These are phyloP conservation scores for Scytalopus superciliaris DNA, from an alignment of 2,113 vertebrate genomes.

Conservation along the genomic window DNA sequence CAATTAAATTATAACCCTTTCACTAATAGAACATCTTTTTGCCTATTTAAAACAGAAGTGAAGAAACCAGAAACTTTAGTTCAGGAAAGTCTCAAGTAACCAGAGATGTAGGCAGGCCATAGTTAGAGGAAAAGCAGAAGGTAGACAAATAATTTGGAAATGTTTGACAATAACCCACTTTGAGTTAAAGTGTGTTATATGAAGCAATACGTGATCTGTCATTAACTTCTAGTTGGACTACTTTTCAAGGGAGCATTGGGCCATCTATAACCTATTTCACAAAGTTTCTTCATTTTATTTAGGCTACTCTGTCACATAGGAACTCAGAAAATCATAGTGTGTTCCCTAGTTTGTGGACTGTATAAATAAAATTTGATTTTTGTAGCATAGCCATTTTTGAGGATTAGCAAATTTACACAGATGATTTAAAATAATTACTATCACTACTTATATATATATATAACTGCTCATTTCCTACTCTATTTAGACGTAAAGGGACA, in stretches of 20 bases:
- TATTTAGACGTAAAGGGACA: not conserved
- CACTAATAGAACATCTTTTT: not conserved
- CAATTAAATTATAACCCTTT: conserved; percentile 46
- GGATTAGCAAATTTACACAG: not conserved
- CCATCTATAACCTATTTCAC: not conserved
- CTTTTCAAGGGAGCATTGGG: not conserved
- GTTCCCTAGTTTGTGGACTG: not conserved
- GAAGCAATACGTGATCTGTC: not conserved
- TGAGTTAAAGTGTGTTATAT: not conserved
- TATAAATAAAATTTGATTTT: not conserved
- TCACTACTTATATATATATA: not conserved
- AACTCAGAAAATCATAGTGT: not conserved
- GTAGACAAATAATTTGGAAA: not conserved
- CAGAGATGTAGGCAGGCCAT: not conserved
- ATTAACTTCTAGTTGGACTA: not conserved
- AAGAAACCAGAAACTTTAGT: not conserved
- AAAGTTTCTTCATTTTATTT: not conserved
- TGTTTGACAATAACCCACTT: not conserved
- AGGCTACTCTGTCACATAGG: not conserved
- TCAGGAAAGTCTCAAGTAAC: not conserved
- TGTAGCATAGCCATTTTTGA: not conserved
- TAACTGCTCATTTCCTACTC: not conserved
- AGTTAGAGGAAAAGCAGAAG: not conserved
- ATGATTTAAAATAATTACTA: not conserved
- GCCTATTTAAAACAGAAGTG: not conserved